Evolutionary conservation across 2,888 invertebrate genomes (phyloP).

Genomic region (Pogonocherus hispidulus): DNA sequence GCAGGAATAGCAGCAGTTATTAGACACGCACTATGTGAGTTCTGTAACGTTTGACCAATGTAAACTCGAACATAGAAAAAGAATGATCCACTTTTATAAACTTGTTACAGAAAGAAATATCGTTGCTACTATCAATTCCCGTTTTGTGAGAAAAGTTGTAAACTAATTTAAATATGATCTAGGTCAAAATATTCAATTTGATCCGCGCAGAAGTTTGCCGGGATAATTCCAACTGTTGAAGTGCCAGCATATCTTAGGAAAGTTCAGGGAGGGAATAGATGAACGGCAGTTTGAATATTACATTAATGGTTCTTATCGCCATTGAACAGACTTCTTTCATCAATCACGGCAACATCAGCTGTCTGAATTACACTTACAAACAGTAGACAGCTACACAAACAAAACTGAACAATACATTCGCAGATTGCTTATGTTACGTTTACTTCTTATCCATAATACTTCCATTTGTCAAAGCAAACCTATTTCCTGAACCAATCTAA

Average conservation of each 20-base stretch:
- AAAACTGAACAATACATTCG: slow-evolving; percentile 43
- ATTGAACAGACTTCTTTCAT: slow-evolving; percentile 62
- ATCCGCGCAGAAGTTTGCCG: slow-evolving; percentile 50
- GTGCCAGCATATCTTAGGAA: slow-evolving; percentile 28
- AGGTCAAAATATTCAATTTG: slow-evolving; percentile 56
- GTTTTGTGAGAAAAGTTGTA: slow-evolving; percentile 31
- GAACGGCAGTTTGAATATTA: slow-evolving; percentile 53
- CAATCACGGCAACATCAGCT: slow-evolving; percentile 59
- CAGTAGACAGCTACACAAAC: slow-evolving; percentile 54
- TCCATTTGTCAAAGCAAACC: slow-evolving; percentile 22
- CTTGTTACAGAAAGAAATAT: slow-evolving; percentile 1
- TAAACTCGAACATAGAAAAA: not conserved
- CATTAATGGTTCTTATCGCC: slow-evolving; percentile 59
- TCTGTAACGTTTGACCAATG: not conserved
- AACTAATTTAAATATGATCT: slow-evolving; percentile 50
- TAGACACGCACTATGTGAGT: not conserved
- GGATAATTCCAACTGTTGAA: slow-evolving; percentile 47
- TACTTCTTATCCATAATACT: slow-evolving; percentile 22
- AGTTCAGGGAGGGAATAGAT: slow-evolving; percentile 21
- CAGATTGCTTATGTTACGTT: slow-evolving; percentile 23
- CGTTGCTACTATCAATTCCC: slow-evolving; percentile 1
- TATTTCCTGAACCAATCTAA: not conserved
- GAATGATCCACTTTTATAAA: not conserved
- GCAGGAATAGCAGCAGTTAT: too few relatives aligned
- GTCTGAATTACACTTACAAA: slow-evolving; percentile 48